Evolutionary conservation across 2,113 vertebrate species (phyloP), one percentile per base, ranked within the genome.

Genomic region (Psettodes erumei): DNA sequence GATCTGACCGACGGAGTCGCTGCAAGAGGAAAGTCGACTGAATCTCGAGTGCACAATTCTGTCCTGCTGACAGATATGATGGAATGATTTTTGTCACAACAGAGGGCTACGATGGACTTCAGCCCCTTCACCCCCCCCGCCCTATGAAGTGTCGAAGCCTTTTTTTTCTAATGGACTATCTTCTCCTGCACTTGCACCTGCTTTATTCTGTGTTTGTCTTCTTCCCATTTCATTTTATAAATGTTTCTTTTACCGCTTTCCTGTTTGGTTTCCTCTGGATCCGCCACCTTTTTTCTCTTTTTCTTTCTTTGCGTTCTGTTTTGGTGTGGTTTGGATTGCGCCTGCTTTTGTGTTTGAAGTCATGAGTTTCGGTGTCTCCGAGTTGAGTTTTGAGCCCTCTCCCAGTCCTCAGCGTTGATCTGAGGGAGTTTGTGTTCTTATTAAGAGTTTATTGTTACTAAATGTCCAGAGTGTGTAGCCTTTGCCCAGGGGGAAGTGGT

Each of bases 241-340:
- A 79, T 69, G 47, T 79, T 55, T 81, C 71, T 75, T 70, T 87
- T 66, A 40, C 77, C 30, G 27, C 69, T 83, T 83, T 74, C 30
- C 32, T 74, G 47, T 79, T 66, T 53, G 15, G 51, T 73, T 62
- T 66, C 42, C 28, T 79, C 71, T 62, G 40, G 55, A 75, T 66
- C 55, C 75, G n/a, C 48, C 1, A 45, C 45, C 56, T 8, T 69
- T 32, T 64, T 50, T 10, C 60, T 75, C 33, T 77, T 70, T 61
- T 59, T 69, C 83, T 75, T 75, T 77, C 27, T 72, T 79, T 87
- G 53, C 77, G 72, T 18, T 53, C 12, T 54, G 38, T 89, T 88
- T 91, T 91, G 90, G 81, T 87, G 89, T 91, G 90, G 87, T 90
- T 90, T 89, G 83, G 82, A 85, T 88, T 89, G 75, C 73, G 77